Percentiles rank a stretch among this genome's conserved stretches.
Evolutionary conservation across 2,888 invertebrate genomes (phyloP).

Genomic region (Agrilus mali): DNA sequence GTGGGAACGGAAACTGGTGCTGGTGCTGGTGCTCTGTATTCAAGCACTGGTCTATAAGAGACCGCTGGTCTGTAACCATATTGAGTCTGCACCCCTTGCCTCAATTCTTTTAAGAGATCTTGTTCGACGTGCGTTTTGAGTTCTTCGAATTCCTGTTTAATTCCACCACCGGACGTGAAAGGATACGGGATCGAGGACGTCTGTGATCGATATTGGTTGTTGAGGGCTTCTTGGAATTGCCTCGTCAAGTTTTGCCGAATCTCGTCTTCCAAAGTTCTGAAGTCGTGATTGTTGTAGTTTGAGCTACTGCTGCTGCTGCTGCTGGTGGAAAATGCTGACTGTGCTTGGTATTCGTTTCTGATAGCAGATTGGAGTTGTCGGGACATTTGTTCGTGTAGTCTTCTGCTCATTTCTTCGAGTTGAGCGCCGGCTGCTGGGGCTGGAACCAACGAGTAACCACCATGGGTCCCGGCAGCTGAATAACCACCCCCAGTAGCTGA

Average conservation of each 20-base stretch:
- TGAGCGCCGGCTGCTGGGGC: conserved; percentile 11
- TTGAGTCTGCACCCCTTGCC: conserved; percentile 12
- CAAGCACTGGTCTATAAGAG: no score
- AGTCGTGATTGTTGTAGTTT: conserved; percentile 9
- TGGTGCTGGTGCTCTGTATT: neutral
- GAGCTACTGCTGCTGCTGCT: neutral
- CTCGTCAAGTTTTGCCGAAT: conserved; percentile 26
- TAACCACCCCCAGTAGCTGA: neutral
- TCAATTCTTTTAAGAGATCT: conserved; percentile 21
- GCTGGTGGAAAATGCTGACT: conserved; percentile 4
- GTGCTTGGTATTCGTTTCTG: conserved; percentile 10
- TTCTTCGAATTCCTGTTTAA: conserved; percentile 25
- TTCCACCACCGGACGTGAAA: conserved; percentile 12
- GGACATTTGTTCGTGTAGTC: conserved; percentile 24
- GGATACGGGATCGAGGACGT: conserved; percentile 19
- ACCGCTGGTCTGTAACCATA: conserved; percentile 1
- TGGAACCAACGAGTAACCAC: conserved; percentile 1
- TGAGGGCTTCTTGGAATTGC: conserved; percentile 24
- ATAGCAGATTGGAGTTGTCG: conserved; percentile 23
- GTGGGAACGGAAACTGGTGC: neutral
- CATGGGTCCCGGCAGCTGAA: conserved; percentile 4
- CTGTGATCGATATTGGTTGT: conserved; percentile 19
- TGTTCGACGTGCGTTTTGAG: conserved; percentile 24
- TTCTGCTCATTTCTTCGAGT: conserved; percentile 17
- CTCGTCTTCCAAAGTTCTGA: conserved; percentile 24